These are phyloP conservation scores for Pseudochirops corinnae DNA, from an alignment of 2,797 vertebrate genomes.

Conservation along the genomic window DNA sequence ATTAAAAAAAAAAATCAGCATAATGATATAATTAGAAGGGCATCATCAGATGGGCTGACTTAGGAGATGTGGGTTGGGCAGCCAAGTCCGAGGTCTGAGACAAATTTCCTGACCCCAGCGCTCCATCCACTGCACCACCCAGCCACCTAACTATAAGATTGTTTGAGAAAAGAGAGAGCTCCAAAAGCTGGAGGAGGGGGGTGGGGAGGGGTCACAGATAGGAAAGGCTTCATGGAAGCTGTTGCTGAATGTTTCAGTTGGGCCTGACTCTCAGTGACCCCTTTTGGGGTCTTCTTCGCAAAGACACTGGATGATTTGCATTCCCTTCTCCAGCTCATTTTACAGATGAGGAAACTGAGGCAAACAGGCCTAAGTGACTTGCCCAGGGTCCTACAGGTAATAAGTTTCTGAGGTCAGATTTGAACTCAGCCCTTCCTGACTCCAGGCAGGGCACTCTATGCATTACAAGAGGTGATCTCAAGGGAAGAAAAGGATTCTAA, in stretches of 20 bases:
- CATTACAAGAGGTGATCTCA: background rate
- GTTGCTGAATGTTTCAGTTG: background rate
- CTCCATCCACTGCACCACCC: too few relatives aligned
- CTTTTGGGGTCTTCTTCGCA: background rate
- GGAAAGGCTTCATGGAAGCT: too few relatives aligned
- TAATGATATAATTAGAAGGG: background rate
- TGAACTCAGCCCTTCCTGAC: background rate
- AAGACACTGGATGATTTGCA: background rate
- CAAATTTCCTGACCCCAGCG: too few relatives aligned
- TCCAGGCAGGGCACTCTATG: background rate
- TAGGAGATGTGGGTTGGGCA: too few relatives aligned
- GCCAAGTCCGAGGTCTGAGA: too few relatives aligned
- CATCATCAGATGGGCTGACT: background rate
- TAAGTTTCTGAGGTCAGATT: background rate
- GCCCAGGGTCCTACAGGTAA: background rate
- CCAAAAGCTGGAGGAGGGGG: background rate
- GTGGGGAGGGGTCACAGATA: background rate
- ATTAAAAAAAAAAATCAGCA: background rate
- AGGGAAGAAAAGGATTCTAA: background rate
- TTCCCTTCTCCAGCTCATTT: background rate
- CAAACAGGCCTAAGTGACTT: background rate
- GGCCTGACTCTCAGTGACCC: background rate
- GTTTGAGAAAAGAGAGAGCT: background rate
- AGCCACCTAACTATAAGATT: background rate
- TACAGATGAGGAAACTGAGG: background rate